A percentile compares a stretch with the other conserved stretches of the same genome.
phyloP scores from a whole-genome alignment of 2,888 invertebrate genomes.

The Marasmarcha lunaedactyla region DNA sequence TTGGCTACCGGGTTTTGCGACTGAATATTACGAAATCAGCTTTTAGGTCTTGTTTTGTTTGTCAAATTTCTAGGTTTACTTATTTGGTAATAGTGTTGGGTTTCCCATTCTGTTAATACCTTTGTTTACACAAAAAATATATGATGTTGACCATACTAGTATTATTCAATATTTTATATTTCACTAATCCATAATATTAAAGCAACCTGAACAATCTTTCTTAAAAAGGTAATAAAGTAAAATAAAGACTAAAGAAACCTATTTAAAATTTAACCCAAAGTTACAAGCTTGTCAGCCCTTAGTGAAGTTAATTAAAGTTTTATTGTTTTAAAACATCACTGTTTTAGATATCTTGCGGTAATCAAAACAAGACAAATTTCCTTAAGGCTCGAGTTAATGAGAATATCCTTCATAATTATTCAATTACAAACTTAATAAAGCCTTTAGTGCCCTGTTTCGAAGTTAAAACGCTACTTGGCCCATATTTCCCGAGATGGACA shows the following conservation, averaged over 20 bases:
- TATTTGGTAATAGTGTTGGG: too few species aligned
- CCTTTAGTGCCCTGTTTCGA: constrained; percentile 19
- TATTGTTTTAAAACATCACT: neutral
- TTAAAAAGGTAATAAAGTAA: too few species aligned
- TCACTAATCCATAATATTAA: too few species aligned
- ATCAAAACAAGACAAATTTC: constrained; percentile 17
- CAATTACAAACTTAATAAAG: constrained; percentile 31
- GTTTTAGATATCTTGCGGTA: constrained; percentile 9
- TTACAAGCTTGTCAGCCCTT: constrained; percentile 2
- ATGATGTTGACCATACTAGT: too few species aligned
- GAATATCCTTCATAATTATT: constrained; percentile 34
- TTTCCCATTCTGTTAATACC: too few species aligned
- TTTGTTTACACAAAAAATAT: too few species aligned
- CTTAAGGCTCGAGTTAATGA: constrained; percentile 24
- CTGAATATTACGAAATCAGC: constrained; percentile 34
- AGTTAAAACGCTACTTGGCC: neutral
- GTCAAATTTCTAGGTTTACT: constrained; percentile 2
- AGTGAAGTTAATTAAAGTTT: neutral
- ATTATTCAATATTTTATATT: too few species aligned
- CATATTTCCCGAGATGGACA: constrained; percentile 3
- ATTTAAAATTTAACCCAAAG: too few species aligned
- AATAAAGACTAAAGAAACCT: too few species aligned
- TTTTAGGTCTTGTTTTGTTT: constrained; percentile 1
- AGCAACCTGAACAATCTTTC: too few species aligned
- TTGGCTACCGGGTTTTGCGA: constrained; percentile 31